Conservation (phyloP, 92 coral and sea anemone genomes). For the Palythoa heliodiscus region DNA sequence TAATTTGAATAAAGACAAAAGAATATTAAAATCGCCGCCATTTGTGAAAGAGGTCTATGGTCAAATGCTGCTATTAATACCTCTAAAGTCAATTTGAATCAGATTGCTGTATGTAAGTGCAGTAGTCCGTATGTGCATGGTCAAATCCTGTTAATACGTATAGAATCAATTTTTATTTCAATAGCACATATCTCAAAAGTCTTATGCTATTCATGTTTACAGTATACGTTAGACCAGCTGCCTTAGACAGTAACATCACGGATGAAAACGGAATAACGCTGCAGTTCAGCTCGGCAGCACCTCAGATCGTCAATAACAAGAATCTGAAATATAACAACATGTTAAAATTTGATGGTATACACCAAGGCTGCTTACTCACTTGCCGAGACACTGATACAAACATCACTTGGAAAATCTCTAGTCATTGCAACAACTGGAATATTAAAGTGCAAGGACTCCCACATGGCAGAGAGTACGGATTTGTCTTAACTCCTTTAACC, state of each 20-base stretch:
- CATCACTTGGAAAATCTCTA: no score
- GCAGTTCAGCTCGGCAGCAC: neutral
- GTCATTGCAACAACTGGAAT: neutral
- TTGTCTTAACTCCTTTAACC: neutral
- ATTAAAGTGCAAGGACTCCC: neutral
- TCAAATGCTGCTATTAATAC: no score
- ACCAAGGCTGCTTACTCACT: constrained; percentile 12
- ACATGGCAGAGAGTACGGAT: neutral
- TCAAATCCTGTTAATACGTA: neutral
- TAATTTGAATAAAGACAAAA: no score
- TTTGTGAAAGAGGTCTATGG: no score
- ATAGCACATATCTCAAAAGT: neutral
- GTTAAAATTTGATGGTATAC: neutral
- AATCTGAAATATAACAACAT: neutral
- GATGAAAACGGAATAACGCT: neutral
- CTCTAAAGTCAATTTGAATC: no score
- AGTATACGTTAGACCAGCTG: constrained; percentile 9
- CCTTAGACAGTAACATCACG: neutral
- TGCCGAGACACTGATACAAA: constrained; percentile 7
- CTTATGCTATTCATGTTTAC: neutral
- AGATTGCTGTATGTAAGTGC: no score
- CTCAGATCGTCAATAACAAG: neutral
- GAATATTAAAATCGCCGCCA: no score
- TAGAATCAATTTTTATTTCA: neutral
- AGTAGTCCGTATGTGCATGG: no score